Conservation (phyloP, 2,797 vertebrate genomes). For the Enteromius thamalakanensis region DNA sequence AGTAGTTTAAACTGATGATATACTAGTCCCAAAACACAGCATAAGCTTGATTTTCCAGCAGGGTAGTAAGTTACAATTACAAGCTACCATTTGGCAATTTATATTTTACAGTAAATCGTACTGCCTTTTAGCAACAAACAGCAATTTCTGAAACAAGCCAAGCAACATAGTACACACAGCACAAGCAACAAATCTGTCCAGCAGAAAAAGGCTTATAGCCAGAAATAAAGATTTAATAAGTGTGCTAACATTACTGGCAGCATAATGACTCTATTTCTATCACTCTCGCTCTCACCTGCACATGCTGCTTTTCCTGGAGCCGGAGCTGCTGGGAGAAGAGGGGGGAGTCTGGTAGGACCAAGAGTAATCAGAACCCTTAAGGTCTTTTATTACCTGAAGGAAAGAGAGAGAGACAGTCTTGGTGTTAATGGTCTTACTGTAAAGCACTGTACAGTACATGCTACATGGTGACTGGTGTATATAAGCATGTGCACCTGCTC, state of each 20-base stretch:
- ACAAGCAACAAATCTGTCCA: slow-evolving; percentile 18
- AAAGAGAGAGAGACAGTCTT: slow-evolving; percentile 36
- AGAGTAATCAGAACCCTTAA: slow-evolving; percentile 96
- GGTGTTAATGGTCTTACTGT: not conserved
- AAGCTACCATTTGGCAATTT: not conserved
- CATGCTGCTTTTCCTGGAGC: slow-evolving; percentile 97
- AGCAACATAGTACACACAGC: slow-evolving; percentile 47
- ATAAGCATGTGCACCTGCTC: slow-evolving; percentile 84
- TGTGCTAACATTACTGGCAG: not conserved
- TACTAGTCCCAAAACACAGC: not conserved
- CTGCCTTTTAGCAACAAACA: slow-evolving; percentile 1
- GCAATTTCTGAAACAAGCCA: slow-evolving; percentile 18
- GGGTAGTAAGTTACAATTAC: not conserved
- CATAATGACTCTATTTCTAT: slow-evolving; percentile 6
- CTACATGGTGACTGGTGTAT: not conserved
- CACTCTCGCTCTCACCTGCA: slow-evolving; percentile 83
- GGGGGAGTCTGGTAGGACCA: slow-evolving; percentile 98
- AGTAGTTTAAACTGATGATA: not conserved
- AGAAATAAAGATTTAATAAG: not conserved
- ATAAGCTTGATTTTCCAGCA: not conserved
- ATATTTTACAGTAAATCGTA: not conserved
- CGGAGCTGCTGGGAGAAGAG: slow-evolving; percentile 92
- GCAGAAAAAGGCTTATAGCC: slow-evolving; percentile 2
- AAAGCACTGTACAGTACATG: not conserved
- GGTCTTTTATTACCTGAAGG: slow-evolving; percentile 91